These are phyloP conservation scores for Lasiurus borealis DNA, from an alignment of 2,113 vertebrate species.

Conservation along the genomic window DNA sequence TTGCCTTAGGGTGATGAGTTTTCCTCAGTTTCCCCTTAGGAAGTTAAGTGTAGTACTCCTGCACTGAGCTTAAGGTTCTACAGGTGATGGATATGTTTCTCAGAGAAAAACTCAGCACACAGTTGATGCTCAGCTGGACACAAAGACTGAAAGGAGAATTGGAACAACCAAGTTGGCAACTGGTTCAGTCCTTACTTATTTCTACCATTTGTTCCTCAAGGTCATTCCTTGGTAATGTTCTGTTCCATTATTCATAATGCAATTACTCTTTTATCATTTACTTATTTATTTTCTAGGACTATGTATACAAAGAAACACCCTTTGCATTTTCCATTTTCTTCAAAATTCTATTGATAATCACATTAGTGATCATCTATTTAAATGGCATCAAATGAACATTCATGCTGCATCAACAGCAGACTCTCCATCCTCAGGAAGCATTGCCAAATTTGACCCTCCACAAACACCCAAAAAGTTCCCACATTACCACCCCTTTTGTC, in stretches of 20 bases:
- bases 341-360: too few relatives aligned
- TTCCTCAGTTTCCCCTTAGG: not conserved
- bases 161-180: not conserved
- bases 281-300: not conserved
- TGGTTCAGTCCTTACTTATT: not conserved
- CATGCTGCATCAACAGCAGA: not conserved
- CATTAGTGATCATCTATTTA: not conserved
- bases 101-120: not conserved
- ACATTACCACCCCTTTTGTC: not conserved
- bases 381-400: not conserved
- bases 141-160: not conserved
- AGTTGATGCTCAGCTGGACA: not conserved
- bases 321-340: not conserved
- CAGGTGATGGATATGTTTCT: not conserved
- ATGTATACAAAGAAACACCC: not conserved
- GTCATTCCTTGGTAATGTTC: not conserved
- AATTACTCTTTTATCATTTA: not conserved
- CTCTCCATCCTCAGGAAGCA: not conserved
- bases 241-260: not conserved
- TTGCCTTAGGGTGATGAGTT: not conserved
- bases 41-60: too few relatives aligned
- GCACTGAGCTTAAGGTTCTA: not conserved
- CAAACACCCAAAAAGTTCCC: not conserved
- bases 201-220: not conserved
- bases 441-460: too few relatives aligned